Base-by-base conservation (phyloP, 1,140 invertebrate genomes). In the Tenebrio molitor region DNA sequence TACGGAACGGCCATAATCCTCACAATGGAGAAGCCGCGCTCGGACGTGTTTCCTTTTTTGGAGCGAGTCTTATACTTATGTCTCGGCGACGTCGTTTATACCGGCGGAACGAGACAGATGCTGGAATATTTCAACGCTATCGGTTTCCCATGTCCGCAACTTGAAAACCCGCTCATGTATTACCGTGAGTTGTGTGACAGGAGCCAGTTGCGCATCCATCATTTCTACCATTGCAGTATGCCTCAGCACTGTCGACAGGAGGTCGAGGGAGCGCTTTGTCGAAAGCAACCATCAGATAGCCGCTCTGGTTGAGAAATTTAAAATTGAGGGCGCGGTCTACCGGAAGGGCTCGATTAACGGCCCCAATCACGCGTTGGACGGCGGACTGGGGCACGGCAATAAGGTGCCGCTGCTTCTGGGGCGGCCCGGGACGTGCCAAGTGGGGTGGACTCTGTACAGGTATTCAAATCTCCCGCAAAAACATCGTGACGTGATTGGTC, bases 81-180 rank as follows among this genome's bases (percentile, higher is more conserved):
- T 77, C 84, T 97, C 4, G 95, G 95, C 0, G 94, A 96, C 76
- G 91, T 96, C 8, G 94, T 97, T 0, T 97, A 97, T 79, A 93
- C 94, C 0, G 95, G 95, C 1, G 92, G 93, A 3, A 97, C 95
- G 0, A 87, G 94, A 29, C 91, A 93, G 77, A 93, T 97, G 88
- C 83, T 97, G 41, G 95, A 97, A 77, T 97, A 97, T 80, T 97
- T 97, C 81, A 90, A 93, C 29, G 92, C 90, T 44, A 95, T 97
- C 75, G 95, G 95, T 5, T 97, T 97, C 80, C 95, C 95, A 0
- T 97, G 95, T 84, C 95, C 95, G 0, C 93, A 96, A 81, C 82
- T 96, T 41, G 95, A 97, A 82, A 97, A 97, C 83, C 95, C 95
- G 0, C 84, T 97, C 0, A 97, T 96, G 94, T 97, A 97, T 84